Conservation (phyloP, 2,113 vertebrate genomes). For the Alosa alosa region DNA sequence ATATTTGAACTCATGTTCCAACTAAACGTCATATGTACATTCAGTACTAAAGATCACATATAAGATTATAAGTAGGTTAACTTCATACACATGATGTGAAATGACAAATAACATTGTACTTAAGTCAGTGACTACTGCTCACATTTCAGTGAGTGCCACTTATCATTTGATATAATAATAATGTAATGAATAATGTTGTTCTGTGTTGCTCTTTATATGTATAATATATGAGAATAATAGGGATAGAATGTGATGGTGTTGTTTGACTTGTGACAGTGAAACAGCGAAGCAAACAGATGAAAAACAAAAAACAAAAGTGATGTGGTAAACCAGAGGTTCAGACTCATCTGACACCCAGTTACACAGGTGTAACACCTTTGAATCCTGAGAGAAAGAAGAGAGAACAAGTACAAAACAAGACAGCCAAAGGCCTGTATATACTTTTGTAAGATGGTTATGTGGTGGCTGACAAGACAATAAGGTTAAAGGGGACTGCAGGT, state of each 20-base stretch:
- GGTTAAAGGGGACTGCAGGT: background rate
- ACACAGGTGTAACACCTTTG: background rate
- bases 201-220: background rate
- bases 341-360: background rate
- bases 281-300: background rate
- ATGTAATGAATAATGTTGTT: constrained; percentile 7
- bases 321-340: background rate
- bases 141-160: background rate
- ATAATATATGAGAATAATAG: background rate
- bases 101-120: background rate
- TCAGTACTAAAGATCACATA: background rate
- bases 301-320: background rate
- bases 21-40: background rate
- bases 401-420: background rate
- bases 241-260: constrained; percentile 5
- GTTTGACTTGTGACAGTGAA: background rate
- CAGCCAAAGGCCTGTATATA: background rate
- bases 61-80: background rate
- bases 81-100: background rate
- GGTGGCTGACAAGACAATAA: background rate
- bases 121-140: background rate
- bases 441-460: background rate
- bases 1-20: background rate
- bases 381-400: background rate
- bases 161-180: constrained; percentile 8